phyloP scores from a whole-genome alignment of 2,888 invertebrate genomes.

The Nomada hirtipes region DNA sequence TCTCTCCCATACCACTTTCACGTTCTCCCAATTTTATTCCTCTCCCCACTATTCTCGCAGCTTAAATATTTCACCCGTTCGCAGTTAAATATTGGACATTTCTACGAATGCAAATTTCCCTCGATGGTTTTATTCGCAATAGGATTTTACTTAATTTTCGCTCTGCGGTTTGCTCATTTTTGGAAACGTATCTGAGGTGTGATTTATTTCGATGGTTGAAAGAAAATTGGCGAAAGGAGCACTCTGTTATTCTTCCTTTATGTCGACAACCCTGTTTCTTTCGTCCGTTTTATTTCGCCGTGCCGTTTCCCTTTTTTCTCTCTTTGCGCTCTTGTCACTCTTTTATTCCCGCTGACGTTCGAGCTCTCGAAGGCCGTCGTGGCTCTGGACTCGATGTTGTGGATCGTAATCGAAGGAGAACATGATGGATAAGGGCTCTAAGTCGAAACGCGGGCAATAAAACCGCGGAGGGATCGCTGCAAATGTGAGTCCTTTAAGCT shows the following conservation, averaged over 20 bases:
- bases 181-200: neutral
- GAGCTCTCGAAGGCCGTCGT: slow-evolving; percentile 45
- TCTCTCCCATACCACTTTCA: neutral
- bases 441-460: slow-evolving; percentile 53
- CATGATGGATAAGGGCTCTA: slow-evolving; percentile 71
- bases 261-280: slow-evolving; percentile 39
- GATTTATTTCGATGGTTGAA: slow-evolving; percentile 6
- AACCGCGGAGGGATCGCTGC: slow-evolving; percentile 24
- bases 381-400: slow-evolving; percentile 53
- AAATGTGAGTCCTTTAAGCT: slow-evolving; percentile 39
- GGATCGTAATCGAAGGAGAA: slow-evolving; percentile 69
- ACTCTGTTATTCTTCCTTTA: slow-evolving; percentile 16
- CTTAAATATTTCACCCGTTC: neutral
- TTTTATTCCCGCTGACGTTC: slow-evolving; percentile 41
- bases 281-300: slow-evolving; percentile 34
- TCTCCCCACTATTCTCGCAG: neutral
- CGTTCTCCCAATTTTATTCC: slow-evolving; percentile 23
- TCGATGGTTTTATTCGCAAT: neutral
- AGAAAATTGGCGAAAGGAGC: no score
- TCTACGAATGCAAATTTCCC: neutral
- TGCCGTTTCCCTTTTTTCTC: neutral
- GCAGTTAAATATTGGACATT: no score
- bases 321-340: slow-evolving; percentile 1
- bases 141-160: neutral
- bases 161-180: neutral